phyloP scores from a whole-genome alignment of 1,140 invertebrate species.

The Nixonia krombeini region DNA sequence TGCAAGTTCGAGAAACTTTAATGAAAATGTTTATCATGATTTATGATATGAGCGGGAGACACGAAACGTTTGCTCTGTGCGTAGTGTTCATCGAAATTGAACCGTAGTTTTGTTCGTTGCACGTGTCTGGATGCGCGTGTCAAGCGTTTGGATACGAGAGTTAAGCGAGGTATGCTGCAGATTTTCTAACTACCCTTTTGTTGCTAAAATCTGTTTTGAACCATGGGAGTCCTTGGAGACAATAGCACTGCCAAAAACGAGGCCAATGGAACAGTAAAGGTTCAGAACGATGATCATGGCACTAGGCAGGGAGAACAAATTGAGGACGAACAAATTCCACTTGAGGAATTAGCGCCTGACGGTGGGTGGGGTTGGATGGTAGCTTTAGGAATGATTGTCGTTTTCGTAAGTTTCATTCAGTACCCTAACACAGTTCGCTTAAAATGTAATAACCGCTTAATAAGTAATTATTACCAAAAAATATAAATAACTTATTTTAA shows the following conservation, averaged over 20 bases:
- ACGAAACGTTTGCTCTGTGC: constrained; percentile 30
- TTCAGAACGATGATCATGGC: constrained; percentile 7
- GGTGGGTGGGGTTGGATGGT: constrained; percentile 76
- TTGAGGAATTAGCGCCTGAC: constrained; percentile 70
- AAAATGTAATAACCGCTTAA: too few relatives aligned
- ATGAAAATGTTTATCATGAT: constrained; percentile 40
- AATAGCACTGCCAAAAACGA: constrained; percentile 31
- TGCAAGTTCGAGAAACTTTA: constrained; percentile 34
- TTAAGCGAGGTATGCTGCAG: not conserved
- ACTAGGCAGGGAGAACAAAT: constrained; percentile 22
- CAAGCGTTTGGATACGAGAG: constrained; percentile 1
- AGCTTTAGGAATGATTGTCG: constrained; percentile 69
- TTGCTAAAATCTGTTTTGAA: not conserved
- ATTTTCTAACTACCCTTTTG: too few relatives aligned
- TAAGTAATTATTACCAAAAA: too few relatives aligned
- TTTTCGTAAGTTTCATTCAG: constrained; percentile 55
- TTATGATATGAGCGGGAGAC: constrained; percentile 31
- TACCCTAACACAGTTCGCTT: not conserved
- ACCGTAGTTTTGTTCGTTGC: constrained; percentile 38
- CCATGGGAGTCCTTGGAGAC: constrained; percentile 33
- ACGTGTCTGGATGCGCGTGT: constrained; percentile 35
- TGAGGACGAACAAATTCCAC: constrained; percentile 27
- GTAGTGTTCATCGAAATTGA: constrained; percentile 32
- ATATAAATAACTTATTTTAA: too few relatives aligned
- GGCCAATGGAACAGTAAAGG: not conserved